Conservation (phyloP, 2,797 vertebrate genomes). For the Mallotus villosus region DNA sequence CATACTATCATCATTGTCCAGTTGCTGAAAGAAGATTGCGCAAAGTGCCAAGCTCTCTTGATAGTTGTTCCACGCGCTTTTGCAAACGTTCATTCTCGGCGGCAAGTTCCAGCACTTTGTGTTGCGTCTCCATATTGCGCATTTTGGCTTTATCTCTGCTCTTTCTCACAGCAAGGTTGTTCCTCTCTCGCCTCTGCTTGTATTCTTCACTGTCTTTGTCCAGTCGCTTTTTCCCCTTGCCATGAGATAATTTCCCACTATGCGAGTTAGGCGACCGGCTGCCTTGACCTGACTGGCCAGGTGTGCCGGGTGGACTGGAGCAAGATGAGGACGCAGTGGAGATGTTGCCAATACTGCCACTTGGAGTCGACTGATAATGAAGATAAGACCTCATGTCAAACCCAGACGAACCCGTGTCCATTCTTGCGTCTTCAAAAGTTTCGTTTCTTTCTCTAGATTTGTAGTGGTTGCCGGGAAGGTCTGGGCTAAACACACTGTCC, state of each 20-base stretch:
- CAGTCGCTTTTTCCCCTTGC: slow-evolving; percentile 91
- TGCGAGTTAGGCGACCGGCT: slow-evolving; percentile 65
- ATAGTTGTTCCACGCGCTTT: slow-evolving; percentile 97
- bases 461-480: slow-evolving; percentile 74
- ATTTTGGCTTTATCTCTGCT: slow-evolving; percentile 98
- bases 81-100: slow-evolving; percentile 97
- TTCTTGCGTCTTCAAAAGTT: slow-evolving; percentile 79
- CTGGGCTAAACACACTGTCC: slow-evolving; percentile 89
- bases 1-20: slow-evolving; percentile 69
- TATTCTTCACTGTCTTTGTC: slow-evolving; percentile 99
- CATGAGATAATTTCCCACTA: slow-evolving; percentile 70
- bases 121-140: slow-evolving; percentile 98
- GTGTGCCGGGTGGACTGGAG: slow-evolving; percentile 90
- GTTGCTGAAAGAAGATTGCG: slow-evolving; percentile 91
- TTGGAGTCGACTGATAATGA: slow-evolving; percentile 89
- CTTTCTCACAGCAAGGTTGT: slow-evolving; percentile 98
- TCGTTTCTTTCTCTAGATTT: slow-evolving; percentile 75
- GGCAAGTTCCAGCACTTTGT: slow-evolving; percentile 96
- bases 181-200: slow-evolving; percentile 89
- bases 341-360: slow-evolving; percentile 92
- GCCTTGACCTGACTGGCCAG: slow-evolving; percentile 79
- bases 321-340: slow-evolving; percentile 91
- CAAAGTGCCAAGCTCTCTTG: slow-evolving; percentile 93
- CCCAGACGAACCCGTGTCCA: slow-evolving; percentile 84
- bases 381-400: slow-evolving; percentile 88